phyloP scores from a whole-genome alignment of 2,797 vertebrate genomes.

The Falco biarmicus region DNA sequence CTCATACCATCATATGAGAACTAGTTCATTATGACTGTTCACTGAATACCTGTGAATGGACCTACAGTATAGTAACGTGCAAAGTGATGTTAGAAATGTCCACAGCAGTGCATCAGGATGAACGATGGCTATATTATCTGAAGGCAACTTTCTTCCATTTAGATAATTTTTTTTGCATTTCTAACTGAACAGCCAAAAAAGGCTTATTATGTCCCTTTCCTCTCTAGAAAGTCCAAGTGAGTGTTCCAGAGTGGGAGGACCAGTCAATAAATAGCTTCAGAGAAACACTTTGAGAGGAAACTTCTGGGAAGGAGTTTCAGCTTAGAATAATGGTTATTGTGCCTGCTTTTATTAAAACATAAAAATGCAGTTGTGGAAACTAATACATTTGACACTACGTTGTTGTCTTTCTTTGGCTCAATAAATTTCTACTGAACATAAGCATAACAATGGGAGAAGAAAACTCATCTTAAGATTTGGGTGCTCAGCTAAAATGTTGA shows the following conservation, averaged over 20 bases:
- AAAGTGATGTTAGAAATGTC: neutral
- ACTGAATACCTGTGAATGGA: neutral
- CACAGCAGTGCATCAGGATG: neutral
- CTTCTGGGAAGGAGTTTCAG: neutral
- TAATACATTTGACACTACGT: accelerated
- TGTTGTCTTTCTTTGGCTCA: neutral
- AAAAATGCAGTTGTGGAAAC: neutral
- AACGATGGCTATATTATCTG: neutral
- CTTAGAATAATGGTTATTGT: neutral
- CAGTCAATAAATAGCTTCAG: neutral
- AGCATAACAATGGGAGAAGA: neutral
- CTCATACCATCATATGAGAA: neutral
- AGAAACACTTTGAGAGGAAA: neutral
- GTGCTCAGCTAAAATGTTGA: neutral
- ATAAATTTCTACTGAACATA: neutral
- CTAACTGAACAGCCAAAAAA: neutral
- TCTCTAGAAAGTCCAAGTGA: neutral
- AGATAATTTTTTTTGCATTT: neutral
- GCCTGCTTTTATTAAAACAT: neutral
- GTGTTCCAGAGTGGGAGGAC: neutral
- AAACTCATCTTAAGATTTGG: neutral
- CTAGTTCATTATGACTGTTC: neutral
- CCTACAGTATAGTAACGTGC: neutral
- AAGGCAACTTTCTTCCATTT: neutral
- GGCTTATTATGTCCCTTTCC: accelerated